Percentiles rank a stretch among this genome's conserved stretches.
Conservation (phyloP, 2,797 vertebrate species). For the Xenentodon cancila region DNA sequence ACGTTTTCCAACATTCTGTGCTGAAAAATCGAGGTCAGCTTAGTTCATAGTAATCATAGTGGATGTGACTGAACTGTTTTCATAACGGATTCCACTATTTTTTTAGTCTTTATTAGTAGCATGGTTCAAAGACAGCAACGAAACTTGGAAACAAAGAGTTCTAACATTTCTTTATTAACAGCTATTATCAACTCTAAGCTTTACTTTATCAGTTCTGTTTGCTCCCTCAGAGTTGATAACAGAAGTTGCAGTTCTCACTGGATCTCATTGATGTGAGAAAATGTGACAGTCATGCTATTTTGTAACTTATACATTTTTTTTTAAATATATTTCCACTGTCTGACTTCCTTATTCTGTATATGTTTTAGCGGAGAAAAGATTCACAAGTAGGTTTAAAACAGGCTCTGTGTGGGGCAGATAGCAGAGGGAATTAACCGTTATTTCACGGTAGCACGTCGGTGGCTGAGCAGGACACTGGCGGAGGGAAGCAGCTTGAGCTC, state of each 20-base stretch:
- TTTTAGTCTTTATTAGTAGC: constrained; percentile 22
- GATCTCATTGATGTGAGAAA: constrained; percentile 66
- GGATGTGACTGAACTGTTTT: constrained; percentile 29
- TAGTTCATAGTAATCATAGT: constrained; percentile 26
- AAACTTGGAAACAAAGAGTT: constrained; percentile 20
- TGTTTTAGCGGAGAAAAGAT: constrained; percentile 58
- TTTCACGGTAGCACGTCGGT: constrained; percentile 78
- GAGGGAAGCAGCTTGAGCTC: constrained; percentile 61
- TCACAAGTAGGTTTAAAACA: constrained; percentile 78
- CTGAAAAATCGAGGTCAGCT: constrained; percentile 18
- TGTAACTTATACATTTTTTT: constrained; percentile 65
- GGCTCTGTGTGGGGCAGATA: constrained; percentile 82
- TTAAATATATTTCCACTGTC: constrained; percentile 32
- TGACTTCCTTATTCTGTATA: constrained; percentile 51
- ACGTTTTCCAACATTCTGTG: constrained; percentile 29
- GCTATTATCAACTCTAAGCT: too few relatives aligned
- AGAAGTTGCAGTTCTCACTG: constrained; percentile 75
- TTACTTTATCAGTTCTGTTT: constrained; percentile 50
- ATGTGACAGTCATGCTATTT: constrained; percentile 70
- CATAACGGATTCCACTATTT: constrained; percentile 16
- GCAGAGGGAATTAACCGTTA: constrained; percentile 82
- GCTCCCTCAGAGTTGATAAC: constrained; percentile 42
- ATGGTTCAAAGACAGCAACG: constrained; percentile 25
- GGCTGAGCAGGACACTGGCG: constrained; percentile 66
- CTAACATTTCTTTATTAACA: too few relatives aligned